These are phyloP conservation scores for Squalus acanthias DNA, from an alignment of 2,797 vertebrate species.

Conservation along the genomic window DNA sequence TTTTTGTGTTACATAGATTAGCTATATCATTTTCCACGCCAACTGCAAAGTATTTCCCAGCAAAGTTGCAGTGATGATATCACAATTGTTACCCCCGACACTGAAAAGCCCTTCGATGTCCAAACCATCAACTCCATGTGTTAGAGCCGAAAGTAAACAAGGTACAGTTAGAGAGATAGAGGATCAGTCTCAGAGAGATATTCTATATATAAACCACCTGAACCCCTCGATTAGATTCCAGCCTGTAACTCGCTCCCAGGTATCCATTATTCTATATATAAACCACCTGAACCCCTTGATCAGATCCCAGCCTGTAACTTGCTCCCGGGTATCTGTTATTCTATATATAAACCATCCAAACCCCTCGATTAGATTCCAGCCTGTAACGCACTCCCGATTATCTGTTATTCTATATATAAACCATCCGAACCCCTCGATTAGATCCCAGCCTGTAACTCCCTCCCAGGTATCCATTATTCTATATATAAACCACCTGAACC, in stretches of 20 bases:
- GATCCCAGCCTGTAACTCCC: background rate
- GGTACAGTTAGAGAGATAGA: too few relatives aligned
- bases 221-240: background rate
- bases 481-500: background rate
- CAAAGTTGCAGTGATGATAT: background rate
- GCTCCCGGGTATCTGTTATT: too few relatives aligned
- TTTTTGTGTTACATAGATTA: background rate
- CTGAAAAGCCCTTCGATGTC: background rate
- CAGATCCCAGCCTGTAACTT: background rate
- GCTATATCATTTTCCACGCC: background rate
- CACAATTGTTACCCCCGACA: background rate
- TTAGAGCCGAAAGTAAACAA: background rate
- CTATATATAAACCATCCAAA: background rate
- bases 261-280: background rate
- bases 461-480: background rate
- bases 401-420: background rate
- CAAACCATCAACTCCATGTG: background rate
- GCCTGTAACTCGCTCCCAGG: background rate
- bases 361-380: background rate
- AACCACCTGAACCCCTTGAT: background rate
- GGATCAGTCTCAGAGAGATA: background rate
- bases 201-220: background rate
- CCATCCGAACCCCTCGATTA: background rate
- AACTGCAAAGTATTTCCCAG: background rate
- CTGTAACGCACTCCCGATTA: background rate